phyloP scores from a whole-genome alignment of 2,888 invertebrate genomes.

The Diaphora mendica region DNA sequence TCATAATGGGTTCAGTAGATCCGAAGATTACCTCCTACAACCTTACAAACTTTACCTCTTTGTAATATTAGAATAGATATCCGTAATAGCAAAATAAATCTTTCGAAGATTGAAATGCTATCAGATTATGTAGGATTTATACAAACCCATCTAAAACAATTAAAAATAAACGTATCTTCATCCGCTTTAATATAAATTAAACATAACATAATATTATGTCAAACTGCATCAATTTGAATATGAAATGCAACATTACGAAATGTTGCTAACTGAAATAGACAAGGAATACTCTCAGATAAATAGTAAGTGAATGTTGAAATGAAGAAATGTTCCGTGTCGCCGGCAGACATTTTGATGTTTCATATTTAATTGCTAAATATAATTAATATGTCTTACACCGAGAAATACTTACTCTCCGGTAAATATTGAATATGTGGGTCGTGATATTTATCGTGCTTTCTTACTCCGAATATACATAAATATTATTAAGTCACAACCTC shows the following conservation, averaged over 20 bases:
- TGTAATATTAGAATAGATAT: too few relatives aligned
- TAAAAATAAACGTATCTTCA: slow-evolving; percentile 7
- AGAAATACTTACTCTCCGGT: slow-evolving; percentile 65
- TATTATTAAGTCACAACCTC: slow-evolving; percentile 5
- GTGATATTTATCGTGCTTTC: slow-evolving; percentile 34
- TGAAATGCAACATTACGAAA: slow-evolving; percentile 56
- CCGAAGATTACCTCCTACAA: too few relatives aligned
- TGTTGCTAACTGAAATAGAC: slow-evolving; percentile 66
- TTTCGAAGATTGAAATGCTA: too few relatives aligned
- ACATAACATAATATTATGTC: slow-evolving; percentile 29
- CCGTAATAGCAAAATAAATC: too few relatives aligned
- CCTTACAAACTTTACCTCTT: too few relatives aligned
- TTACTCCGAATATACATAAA: slow-evolving; percentile 19
- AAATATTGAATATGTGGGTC: slow-evolving; percentile 64
- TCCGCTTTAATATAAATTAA: slow-evolving; percentile 16
- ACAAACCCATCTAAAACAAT: background rate
- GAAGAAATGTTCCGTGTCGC: slow-evolving; percentile 76
- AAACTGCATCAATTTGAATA: slow-evolving; percentile 42
- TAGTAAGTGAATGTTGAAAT: slow-evolving; percentile 70
- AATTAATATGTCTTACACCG: slow-evolving; percentile 74
- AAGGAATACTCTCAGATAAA: slow-evolving; percentile 70
- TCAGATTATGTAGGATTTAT: background rate
- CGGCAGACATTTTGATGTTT: slow-evolving; percentile 77
- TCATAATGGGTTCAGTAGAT: too few relatives aligned
- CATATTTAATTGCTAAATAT: slow-evolving; percentile 82